Evolutionary conservation across 2,888 invertebrate species (phyloP), one percentile per base, ranked within the genome.

Genomic region (Agrenia bidenticulata): DNA sequence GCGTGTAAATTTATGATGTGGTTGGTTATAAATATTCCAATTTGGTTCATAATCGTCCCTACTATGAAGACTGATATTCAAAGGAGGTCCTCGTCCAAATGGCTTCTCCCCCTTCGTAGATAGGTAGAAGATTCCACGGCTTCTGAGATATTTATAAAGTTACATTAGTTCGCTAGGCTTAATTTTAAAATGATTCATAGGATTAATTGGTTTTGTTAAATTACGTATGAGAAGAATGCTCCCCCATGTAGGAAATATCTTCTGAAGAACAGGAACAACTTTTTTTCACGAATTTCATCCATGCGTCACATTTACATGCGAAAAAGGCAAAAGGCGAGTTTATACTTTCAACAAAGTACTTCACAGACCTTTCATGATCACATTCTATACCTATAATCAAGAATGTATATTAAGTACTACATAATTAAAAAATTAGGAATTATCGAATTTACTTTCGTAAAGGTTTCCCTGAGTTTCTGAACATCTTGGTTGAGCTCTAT

Each of bases 61-160:
- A 49, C 64, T 66, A 26, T 61, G 62, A 23, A 67, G 26, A 55
- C 55, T 64, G 0, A 66, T 56, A 45, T 64, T 54, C 17, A 62
- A 21, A 2, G 13, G 27, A 4, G 63, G 37, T 21, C 72, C 72
- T 0, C 65, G 39, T 17, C 72, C 72, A 27, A 57, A 72, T 1
- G 72, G 72, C 17, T 57, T 56, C 24, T 54, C 45, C 13, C 49
- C 65, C 50, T 63, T 63, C 11, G 72, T 72, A 26, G 66, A 67
- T 23, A 72, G 42, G 32, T 67, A 69, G 21, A 58, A 65, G 1
- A 37, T 65, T 41, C 72, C 69, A 17, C 67, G 49, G 13, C 56
- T 41, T 2, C 68, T 71, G 24, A 19, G 11, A 24, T 21, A 53
- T 21, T 9, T 23, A 53, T 53, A 53, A 11, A 23, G 7, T 7